Evolutionary conservation across 2,113 vertebrate species (phyloP).

Genomic region (Clinocottus analis): DNA sequence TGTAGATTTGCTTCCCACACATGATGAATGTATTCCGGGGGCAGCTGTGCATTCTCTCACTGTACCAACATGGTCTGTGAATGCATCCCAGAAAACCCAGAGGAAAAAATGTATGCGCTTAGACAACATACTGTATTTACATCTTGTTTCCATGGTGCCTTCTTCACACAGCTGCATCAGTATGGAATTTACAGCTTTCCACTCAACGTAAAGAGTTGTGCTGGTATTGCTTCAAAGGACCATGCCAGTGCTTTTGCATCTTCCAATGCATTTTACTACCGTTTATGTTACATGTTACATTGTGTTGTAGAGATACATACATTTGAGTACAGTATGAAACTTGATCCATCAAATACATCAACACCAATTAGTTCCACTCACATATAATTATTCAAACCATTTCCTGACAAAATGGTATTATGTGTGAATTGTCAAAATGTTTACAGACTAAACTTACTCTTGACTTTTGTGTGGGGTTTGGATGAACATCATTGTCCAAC

Average conservation of each 20-base stretch:
- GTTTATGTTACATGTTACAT: neutral
- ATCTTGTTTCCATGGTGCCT: conserved; percentile 43
- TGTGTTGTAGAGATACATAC: neutral
- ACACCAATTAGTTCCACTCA: neutral
- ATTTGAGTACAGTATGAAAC: neutral
- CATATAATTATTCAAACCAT: neutral
- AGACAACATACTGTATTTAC: conserved; percentile 52
- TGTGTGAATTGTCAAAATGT: neutral
- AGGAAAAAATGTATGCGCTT: conserved; percentile 28
- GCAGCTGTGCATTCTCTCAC: conserved; percentile 37
- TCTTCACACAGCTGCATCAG: conserved; percentile 33
- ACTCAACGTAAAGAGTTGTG: conserved; percentile 39
- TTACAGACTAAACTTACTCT: neutral
- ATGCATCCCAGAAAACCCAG: conserved; percentile 31
- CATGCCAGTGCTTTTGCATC: conserved; percentile 5
- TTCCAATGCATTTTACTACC: conserved; percentile 8
- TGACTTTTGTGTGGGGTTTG: neutral
- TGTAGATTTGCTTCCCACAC: conserved; percentile 24
- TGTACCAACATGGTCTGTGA: conserved; percentile 34
- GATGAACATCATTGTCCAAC: neutral
- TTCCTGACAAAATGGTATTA: neutral
- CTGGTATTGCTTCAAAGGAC: conserved; percentile 20
- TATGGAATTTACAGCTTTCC: conserved; percentile 51
- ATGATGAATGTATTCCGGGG: conserved; percentile 27
- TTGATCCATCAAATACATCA: neutral